Conservation (phyloP, 2,888 invertebrate species). For the Philhelius pedissequus region DNA sequence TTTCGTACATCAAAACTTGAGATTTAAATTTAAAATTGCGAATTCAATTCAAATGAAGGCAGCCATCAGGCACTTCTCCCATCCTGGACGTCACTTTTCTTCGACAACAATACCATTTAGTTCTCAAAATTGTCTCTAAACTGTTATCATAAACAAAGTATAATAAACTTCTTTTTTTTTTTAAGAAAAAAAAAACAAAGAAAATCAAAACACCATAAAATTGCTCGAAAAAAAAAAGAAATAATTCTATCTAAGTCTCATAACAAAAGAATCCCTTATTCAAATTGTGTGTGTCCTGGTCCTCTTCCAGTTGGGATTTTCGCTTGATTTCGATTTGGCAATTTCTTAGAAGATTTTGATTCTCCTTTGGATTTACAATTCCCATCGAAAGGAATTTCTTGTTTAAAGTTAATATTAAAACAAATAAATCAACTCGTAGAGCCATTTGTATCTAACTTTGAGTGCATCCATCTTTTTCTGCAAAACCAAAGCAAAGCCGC, state of each 20-base stretch:
- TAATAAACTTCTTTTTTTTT: not conserved
- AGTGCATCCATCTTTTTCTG: not conserved
- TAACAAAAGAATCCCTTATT: not conserved
- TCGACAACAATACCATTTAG: conserved; percentile 15
- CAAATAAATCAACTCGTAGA: conserved; percentile 42
- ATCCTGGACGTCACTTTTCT: not conserved
- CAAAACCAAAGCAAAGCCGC: conserved; percentile 18
- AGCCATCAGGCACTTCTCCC: not conserved
- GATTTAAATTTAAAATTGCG: conserved; percentile 12
- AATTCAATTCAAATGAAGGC: conserved; percentile 4
- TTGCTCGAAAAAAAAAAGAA: not conserved
- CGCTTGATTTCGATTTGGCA: conserved; percentile 2
- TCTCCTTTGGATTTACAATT: conserved; percentile 7
- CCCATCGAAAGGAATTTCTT: not conserved
- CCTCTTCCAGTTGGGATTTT: not conserved
- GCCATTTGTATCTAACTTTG: not conserved
- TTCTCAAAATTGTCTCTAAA: conserved; percentile 8
- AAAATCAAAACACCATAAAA: conserved; percentile 2
- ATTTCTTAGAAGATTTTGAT: conserved; percentile 35
- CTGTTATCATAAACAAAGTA: not conserved
- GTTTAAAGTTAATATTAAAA: conserved; percentile 35
- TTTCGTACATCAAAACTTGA: not conserved
- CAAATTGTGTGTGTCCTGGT: conserved; percentile 31
- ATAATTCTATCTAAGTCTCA: not conserved
- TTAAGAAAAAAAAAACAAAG: not conserved